Conservation (phyloP, 2,113 vertebrate genomes). For the Anolis sagrei region DNA sequence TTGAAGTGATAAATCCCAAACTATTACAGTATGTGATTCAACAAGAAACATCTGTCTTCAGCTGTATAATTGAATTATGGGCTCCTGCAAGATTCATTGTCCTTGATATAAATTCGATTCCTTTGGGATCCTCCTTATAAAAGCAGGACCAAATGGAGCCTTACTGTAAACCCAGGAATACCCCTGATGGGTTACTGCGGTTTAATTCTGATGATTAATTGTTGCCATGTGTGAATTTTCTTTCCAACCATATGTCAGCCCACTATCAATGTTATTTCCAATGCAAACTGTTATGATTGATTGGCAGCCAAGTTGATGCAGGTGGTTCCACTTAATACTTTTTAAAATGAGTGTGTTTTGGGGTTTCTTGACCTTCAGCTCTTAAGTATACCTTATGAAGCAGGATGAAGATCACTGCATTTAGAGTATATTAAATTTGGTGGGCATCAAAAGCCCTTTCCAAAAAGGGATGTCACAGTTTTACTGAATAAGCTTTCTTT, state of each 20-base stretch:
- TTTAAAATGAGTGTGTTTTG: conserved; percentile 1
- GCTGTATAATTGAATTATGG: conserved; percentile 39
- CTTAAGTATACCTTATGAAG: not conserved
- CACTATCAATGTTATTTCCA: not conserved
- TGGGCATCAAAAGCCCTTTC: conserved; percentile 26
- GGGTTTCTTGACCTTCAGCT: conserved; percentile 17
- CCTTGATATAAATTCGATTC: not conserved
- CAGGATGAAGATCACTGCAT: not conserved
- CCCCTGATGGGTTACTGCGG: not conserved
- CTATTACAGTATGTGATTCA: conserved; percentile 10
- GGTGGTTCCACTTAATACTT: not conserved
- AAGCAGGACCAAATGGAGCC: not conserved
- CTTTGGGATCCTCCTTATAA: conserved; percentile 27
- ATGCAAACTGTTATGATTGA: conserved; percentile 16
- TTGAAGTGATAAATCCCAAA: conserved; percentile 29
- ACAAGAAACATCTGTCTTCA: conserved; percentile 29
- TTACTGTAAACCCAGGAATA: fast-evolving
- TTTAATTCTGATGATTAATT: not conserved
- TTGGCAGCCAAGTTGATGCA: not conserved
- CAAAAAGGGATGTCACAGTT: not conserved
- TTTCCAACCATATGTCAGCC: fast-evolving
- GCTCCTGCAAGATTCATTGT: not conserved
- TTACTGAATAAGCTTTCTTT: not conserved
- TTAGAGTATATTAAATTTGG: not conserved
- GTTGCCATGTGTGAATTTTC: fast-evolving